A percentile compares a stretch with the other conserved stretches of the same genome.
phyloP scores from a whole-genome alignment of 2,888 invertebrate genomes.

The Crossocerus cetratus region DNA sequence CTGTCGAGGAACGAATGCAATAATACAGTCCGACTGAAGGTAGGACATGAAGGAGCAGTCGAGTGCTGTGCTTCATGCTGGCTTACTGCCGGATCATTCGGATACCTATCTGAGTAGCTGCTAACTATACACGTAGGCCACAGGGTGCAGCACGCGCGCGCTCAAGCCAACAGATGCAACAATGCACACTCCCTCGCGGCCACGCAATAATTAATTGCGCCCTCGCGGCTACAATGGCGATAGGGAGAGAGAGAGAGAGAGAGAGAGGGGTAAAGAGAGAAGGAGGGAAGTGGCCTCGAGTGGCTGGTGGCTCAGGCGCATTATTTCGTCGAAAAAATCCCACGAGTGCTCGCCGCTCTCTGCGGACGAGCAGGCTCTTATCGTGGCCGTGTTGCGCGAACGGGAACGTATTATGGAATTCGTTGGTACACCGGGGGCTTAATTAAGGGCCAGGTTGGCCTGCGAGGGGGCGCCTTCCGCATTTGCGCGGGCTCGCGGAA shows the following conservation, averaged over 20 bases:
- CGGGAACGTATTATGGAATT: constrained; percentile 58
- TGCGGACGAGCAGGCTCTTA: constrained; percentile 43
- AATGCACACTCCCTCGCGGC: constrained; percentile 64
- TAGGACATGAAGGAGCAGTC: too few species aligned
- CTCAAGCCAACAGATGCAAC: constrained; percentile 65
- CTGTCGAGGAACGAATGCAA: too few species aligned
- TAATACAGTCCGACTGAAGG: too few species aligned
- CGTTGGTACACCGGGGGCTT: constrained; percentile 46
- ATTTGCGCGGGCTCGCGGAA: constrained; percentile 31
- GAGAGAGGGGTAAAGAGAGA: constrained; percentile 13
- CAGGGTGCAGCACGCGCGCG: constrained; percentile 33
- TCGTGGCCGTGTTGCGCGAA: constrained; percentile 57
- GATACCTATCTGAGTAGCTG: constrained; percentile 7
- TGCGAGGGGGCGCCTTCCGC: constrained; percentile 39
- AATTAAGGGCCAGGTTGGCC: constrained; percentile 53
- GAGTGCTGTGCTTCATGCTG: not conserved
- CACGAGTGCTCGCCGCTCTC: constrained; percentile 53
- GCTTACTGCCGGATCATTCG: constrained; percentile 6
- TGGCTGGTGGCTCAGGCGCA: constrained; percentile 40
- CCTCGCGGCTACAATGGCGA: constrained; percentile 68
- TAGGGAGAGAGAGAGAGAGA: constrained; percentile 31
- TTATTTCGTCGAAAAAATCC: constrained; percentile 65
- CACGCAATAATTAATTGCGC: constrained; percentile 74
- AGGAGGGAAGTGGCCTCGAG: constrained; percentile 16
- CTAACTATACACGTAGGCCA: constrained; percentile 7